phyloP scores from a whole-genome alignment of 1,140 invertebrate species.

The Drosophila lacertosa region DNA sequence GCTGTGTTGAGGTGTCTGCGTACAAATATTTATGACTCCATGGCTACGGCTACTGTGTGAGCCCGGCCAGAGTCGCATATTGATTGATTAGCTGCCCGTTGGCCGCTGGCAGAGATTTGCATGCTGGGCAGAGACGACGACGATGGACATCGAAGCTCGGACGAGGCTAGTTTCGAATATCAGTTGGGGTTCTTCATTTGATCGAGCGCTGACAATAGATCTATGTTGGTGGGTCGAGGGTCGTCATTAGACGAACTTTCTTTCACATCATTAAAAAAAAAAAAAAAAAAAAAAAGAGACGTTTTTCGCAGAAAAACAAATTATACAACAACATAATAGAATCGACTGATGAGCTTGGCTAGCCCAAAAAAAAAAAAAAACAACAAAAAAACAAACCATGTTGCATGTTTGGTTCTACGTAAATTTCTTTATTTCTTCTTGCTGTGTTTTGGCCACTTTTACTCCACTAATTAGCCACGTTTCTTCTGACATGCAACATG shows the following conservation, averaged over 20 bases:
- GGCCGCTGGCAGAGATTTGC: constrained; percentile 50
- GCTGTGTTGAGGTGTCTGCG: constrained; percentile 28
- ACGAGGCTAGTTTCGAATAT: constrained; percentile 5
- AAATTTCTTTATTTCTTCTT: constrained; percentile 54
- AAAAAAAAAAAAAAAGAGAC: constrained; percentile 18
- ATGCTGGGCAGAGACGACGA: constrained; percentile 22
- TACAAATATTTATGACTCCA: constrained; percentile 38
- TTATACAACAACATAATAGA: constrained; percentile 46
- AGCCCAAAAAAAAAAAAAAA: background rate
- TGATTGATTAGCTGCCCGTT: constrained; percentile 50
- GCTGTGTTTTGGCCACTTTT: constrained; percentile 32
- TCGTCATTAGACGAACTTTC: constrained; percentile 55
- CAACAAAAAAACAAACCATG: constrained; percentile 16
- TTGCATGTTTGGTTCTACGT: constrained; percentile 45
- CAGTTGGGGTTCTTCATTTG: constrained; percentile 22
- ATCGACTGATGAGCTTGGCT: constrained; percentile 15
- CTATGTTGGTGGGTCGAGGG: constrained; percentile 4
- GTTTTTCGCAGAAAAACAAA: constrained; percentile 46
- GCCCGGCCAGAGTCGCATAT: constrained; percentile 18
- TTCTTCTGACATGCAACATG: constrained; percentile 55
- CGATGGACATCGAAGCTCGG: background rate
- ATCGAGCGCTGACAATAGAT: constrained; percentile 46
- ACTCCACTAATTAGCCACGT: constrained; percentile 60
- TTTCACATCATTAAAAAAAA: constrained; percentile 62
- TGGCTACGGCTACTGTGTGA: constrained; percentile 30